A percentile compares a stretch with the other conserved stretches of the same genome.
These are phyloP conservation scores for Eupithecia inturbata DNA, from an alignment of 2,888 invertebrate species.

Conservation along the genomic window DNA sequence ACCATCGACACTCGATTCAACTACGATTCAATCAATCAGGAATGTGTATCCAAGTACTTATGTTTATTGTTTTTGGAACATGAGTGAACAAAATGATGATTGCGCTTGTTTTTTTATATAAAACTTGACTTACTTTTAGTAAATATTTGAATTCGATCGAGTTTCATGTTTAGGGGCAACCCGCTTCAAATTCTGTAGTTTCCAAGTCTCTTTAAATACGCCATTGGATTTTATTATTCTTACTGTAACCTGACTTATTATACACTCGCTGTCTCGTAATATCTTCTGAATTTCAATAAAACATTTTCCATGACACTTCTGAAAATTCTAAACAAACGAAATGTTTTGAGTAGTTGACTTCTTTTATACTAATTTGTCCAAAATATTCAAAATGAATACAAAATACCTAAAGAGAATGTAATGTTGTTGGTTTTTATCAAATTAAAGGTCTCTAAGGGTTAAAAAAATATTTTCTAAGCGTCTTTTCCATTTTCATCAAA, in stretches of 20 bases:
- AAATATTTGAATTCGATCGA: background rate
- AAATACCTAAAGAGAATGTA: background rate
- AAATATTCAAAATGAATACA: background rate
- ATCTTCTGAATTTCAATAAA: background rate
- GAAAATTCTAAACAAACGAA: background rate
- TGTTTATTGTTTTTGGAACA: background rate
- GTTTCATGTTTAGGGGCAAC: background rate
- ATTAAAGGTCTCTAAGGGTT: background rate
- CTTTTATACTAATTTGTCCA: too few species aligned
- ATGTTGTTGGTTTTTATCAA: background rate
- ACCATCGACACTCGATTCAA: background rate
- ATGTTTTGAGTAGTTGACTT: background rate
- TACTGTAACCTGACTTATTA: background rate
- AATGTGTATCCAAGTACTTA: background rate
- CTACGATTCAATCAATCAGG: background rate
- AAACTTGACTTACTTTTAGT: too few species aligned
- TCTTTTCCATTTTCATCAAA: background rate
- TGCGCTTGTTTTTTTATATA: background rate
- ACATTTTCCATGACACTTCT: background rate
- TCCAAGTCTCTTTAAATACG: background rate
- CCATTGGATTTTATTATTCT: background rate
- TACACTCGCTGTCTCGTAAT: background rate
- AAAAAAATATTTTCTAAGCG: background rate
- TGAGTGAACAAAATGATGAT: background rate
- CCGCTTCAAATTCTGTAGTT: background rate